phyloP scores from a whole-genome alignment of 2,113 vertebrate genomes.

The Trematocara marginatum region DNA sequence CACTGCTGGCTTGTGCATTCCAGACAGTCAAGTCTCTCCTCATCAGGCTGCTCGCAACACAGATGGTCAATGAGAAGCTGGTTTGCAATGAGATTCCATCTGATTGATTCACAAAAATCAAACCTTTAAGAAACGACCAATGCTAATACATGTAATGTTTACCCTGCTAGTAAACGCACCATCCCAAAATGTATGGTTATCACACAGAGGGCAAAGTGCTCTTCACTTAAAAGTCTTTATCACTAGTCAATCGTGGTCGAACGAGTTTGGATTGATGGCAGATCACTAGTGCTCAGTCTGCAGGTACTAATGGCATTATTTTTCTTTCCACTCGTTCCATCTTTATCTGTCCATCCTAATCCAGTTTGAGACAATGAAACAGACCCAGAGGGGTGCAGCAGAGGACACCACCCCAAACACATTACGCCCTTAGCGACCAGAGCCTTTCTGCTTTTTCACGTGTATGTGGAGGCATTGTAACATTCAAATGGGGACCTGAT shows the following conservation, averaged over 20 bases:
- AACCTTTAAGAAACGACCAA: conserved; percentile 33
- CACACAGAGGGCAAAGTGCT: conserved; percentile 62
- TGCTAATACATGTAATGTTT: conserved; percentile 43
- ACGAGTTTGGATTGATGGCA: conserved; percentile 56
- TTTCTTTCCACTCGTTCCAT: conserved; percentile 29
- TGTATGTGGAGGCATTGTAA: neutral
- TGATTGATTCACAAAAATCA: conserved; percentile 37
- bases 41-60: neutral
- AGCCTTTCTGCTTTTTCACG: neutral
- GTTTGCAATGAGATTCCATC: conserved; percentile 44
- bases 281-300: conserved; percentile 37
- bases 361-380: conserved; percentile 49
- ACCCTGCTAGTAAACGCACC: neutral
- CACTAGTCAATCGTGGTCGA: conserved; percentile 54
- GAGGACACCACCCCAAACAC: conserved; percentile 7
- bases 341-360: conserved; percentile 64
- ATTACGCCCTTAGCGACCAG: neutral
- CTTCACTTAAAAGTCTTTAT: conserved; percentile 68
- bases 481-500: neutral
- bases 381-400: conserved; percentile 23
- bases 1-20: neutral
- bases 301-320: conserved; percentile 69
- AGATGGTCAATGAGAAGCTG: conserved; percentile 49
- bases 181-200: conserved; percentile 42
- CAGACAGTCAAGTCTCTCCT: conserved; percentile 23